These are phyloP conservation scores for Paradisaea rubra DNA, from an alignment of 2,113 vertebrate species.

Conservation along the genomic window DNA sequence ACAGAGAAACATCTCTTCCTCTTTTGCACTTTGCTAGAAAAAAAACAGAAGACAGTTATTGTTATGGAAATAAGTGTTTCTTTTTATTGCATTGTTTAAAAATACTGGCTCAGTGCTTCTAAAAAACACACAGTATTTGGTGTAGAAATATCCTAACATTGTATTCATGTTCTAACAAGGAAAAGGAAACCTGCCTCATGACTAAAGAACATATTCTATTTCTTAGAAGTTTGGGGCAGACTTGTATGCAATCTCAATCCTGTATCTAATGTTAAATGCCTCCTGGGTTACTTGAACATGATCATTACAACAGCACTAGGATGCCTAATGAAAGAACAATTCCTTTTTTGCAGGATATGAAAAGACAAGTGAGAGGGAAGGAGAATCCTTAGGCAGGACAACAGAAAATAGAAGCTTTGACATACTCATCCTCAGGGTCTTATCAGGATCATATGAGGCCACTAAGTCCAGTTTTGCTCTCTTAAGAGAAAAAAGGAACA, in stretches of 20 bases:
- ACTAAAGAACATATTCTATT: neutral
- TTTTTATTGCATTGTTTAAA: neutral
- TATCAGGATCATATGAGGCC: neutral
- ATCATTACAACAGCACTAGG: neutral
- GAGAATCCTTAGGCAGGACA: neutral
- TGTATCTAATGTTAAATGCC: neutral
- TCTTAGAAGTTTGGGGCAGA: neutral
- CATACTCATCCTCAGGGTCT: neutral
- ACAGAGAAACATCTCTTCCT: neutral
- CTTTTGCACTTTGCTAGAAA: neutral
- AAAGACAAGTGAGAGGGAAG: neutral
- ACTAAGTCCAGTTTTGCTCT: neutral
- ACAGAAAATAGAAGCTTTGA: neutral
- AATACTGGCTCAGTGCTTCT: neutral
- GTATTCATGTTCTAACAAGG: neutral
- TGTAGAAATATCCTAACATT: neutral
- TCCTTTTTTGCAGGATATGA: neutral
- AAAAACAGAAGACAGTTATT: neutral
- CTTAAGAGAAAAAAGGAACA: neutral
- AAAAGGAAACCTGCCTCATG: neutral
- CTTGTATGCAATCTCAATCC: neutral
- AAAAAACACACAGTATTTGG: neutral
- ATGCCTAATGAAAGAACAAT: neutral
- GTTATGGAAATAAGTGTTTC: neutral
- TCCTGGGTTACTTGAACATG: neutral